Evolutionary conservation across 2,888 invertebrate genomes (phyloP).

Genomic region (Aproaerema taeniolella): DNA sequence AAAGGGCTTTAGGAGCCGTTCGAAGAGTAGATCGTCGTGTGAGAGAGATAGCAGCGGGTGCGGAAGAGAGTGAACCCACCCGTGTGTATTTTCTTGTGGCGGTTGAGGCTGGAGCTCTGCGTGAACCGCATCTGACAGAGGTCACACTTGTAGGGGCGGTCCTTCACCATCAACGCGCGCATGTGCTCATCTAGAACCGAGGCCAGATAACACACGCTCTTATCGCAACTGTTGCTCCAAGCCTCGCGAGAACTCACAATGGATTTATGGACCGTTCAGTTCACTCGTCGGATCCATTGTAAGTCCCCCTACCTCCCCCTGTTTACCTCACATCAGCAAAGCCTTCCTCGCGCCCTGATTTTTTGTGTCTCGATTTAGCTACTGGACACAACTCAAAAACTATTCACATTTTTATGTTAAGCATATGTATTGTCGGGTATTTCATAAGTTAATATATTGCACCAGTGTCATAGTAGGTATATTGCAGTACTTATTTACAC

Average conservation of each 20-base stretch:
- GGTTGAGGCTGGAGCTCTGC: constrained; percentile 84
- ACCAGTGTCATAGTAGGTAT: constrained; percentile 48
- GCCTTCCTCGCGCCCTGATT: constrained; percentile 72
- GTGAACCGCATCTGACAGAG: constrained; percentile 83
- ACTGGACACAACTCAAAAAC: constrained; percentile 72
- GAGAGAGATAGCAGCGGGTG: constrained; percentile 39
- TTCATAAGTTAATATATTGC: constrained; percentile 48
- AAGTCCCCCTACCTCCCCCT: constrained; percentile 70
- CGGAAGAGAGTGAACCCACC: constrained; percentile 60
- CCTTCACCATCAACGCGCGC: constrained; percentile 74
- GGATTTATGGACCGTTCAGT: constrained; percentile 28
- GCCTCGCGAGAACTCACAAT: constrained; percentile 43
- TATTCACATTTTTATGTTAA: constrained; percentile 65
- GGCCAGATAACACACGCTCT: constrained; percentile 51
- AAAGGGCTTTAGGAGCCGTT: constrained; percentile 33
- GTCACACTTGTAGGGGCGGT: constrained; percentile 81
- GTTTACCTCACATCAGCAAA: constrained; percentile 63
- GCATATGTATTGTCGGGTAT: constrained; percentile 54
- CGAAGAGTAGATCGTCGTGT: constrained; percentile 24
- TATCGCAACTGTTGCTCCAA: constrained; percentile 28
- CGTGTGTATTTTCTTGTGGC: constrained; percentile 84
- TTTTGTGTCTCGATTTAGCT: constrained; percentile 35
- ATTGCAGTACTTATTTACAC: too few relatives aligned
- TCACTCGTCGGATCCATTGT: constrained; percentile 35
- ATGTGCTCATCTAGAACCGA: constrained; percentile 76